Evolutionary conservation across 2,888 invertebrate species (phyloP).

Genomic region (Drosophila kanekoi): DNA sequence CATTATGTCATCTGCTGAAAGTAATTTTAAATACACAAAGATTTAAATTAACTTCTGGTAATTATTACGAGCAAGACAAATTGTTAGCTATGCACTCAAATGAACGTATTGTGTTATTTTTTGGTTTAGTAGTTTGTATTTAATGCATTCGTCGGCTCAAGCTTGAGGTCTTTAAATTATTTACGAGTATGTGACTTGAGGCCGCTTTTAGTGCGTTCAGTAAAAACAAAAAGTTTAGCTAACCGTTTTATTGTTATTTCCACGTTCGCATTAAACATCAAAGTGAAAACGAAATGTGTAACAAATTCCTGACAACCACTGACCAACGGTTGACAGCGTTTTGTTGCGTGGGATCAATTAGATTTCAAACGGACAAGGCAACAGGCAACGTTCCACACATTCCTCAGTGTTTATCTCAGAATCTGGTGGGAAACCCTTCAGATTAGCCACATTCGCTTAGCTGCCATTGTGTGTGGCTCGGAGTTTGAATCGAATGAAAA

Average conservation of each 20-base stretch:
- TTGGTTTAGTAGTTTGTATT: neutral
- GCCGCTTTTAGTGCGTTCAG: conserved; percentile 15
- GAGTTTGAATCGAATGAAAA: conserved; percentile 59
- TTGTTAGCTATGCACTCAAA: neutral
- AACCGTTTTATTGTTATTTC: conserved; percentile 33
- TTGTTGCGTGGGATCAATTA: conserved; percentile 65
- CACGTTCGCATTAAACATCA: conserved; percentile 58
- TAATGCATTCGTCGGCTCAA: conserved; percentile 8
- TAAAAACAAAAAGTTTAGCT: conserved; percentile 24
- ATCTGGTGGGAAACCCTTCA: conserved; percentile 20
- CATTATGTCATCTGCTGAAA: conserved; percentile 6
- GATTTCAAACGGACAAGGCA: conserved; percentile 61
- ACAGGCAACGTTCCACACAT: conserved; percentile 54
- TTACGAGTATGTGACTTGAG: conserved; percentile 31
- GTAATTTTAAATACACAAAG: neutral
- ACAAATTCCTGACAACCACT: conserved; percentile 60
- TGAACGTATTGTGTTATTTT: neutral
- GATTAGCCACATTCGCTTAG: conserved; percentile 38
- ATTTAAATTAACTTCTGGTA: neutral
- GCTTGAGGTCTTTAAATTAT: conserved; percentile 9
- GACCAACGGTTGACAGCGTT: conserved; percentile 63
- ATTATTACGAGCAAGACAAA: conserved; percentile 5
- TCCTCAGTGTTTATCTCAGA: conserved; percentile 61
- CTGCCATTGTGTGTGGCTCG: conserved; percentile 22
- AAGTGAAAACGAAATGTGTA: conserved; percentile 52